A percentile compares a stretch with the other conserved stretches of the same genome.
These are phyloP conservation scores for Rotaria macrura DNA, from an alignment of 2,888 invertebrate genomes.

Conservation along the genomic window DNA sequence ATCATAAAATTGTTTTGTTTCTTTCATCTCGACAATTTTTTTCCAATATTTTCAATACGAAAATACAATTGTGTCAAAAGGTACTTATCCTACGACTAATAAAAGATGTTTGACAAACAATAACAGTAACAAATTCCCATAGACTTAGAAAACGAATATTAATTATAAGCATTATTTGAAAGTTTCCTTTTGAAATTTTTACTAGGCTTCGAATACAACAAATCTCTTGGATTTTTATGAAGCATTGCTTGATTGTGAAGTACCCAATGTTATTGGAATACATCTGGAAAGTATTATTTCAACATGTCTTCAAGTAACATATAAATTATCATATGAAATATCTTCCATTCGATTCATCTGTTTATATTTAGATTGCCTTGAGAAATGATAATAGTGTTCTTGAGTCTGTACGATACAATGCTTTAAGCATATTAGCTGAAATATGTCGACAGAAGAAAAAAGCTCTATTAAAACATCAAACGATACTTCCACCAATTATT, in stretches of 20 bases:
- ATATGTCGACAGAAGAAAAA: conserved; percentile 14
- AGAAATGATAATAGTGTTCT: neutral
- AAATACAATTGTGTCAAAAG: too few species aligned
- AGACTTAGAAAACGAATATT: too few species aligned
- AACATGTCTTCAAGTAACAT: neutral
- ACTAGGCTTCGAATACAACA: neutral
- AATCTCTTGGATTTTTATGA: conserved; percentile 19
- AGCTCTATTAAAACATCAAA: neutral
- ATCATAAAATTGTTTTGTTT: too few species aligned
- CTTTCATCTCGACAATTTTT: too few species aligned
- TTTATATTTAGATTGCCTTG: neutral
- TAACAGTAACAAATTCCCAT: too few species aligned
- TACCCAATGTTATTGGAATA: neutral
- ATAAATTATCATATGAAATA: neutral
- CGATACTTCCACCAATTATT: neutral
- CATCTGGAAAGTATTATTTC: conserved; percentile 1
- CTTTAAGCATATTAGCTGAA: neutral
- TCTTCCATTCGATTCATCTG: neutral
- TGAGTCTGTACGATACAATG: conserved; percentile 14
- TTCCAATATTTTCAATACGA: too few species aligned
- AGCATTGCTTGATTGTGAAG: conserved; percentile 17
- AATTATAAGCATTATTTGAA: too few species aligned
- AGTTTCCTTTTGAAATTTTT: too few species aligned
- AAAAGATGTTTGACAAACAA: too few species aligned
- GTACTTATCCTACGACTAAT: too few species aligned